These are phyloP conservation scores for Drosophila eohydei DNA, from an alignment of 2,888 invertebrate species.

Conservation along the genomic window DNA sequence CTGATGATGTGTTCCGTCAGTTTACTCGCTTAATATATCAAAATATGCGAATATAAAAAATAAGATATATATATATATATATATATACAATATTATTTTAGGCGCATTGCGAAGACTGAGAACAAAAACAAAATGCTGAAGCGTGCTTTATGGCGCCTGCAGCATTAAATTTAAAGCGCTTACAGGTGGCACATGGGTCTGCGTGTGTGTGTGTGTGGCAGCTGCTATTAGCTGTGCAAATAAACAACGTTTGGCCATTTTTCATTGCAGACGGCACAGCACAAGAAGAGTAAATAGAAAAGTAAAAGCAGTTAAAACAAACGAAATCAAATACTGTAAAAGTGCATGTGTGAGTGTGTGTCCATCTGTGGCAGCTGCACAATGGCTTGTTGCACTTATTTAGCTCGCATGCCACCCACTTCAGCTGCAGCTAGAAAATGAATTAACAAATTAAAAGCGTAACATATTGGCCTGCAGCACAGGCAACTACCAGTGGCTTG, in stretches of 20 bases:
- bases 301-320: slow-evolving; percentile 70
- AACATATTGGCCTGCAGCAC: slow-evolving; percentile 67
- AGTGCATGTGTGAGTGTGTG: slow-evolving; percentile 8
- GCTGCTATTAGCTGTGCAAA: slow-evolving; percentile 65
- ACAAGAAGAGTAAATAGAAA: slow-evolving; percentile 56
- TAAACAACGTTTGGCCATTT: slow-evolving; percentile 66
- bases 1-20: slow-evolving; percentile 46
- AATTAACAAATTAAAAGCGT: slow-evolving; percentile 78
- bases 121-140: slow-evolving; percentile 11
- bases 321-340: slow-evolving; percentile 66
- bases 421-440: slow-evolving; percentile 60
- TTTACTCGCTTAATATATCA: slow-evolving; percentile 64
- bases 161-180: slow-evolving; percentile 41
- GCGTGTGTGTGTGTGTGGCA: not conserved
- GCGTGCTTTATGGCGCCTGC: slow-evolving; percentile 46
- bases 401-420: slow-evolving; percentile 11
- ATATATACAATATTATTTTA: slow-evolving; percentile 54
- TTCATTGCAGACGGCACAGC: slow-evolving; percentile 50
- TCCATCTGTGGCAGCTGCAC: slow-evolving; percentile 43
- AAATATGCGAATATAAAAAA: slow-evolving; percentile 44
- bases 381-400: slow-evolving; percentile 57
- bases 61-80: not conserved
- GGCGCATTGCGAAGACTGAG: slow-evolving; percentile 33
- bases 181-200: slow-evolving; percentile 15
- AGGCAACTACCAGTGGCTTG: slow-evolving; percentile 32